A percentile compares a stretch with the other conserved stretches of the same genome.
phyloP scores from a whole-genome alignment of 2,888 invertebrate species.

The Alentia gelatinosa region DNA sequence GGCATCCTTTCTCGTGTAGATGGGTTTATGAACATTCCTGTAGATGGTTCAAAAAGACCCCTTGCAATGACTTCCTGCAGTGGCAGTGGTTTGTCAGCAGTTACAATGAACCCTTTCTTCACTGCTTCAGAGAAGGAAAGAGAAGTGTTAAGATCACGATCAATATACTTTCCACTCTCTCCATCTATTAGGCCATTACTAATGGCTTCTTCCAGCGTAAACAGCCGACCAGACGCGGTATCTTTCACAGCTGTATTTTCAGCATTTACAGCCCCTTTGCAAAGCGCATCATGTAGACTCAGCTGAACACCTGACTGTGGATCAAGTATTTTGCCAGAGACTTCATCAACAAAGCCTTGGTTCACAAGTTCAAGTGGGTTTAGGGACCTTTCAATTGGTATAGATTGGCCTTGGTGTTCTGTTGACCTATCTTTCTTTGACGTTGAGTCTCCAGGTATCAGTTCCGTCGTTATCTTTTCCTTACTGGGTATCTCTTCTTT shows the following conservation, averaged over 20 bases:
- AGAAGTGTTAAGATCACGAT: neutral
- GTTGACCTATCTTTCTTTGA: neutral
- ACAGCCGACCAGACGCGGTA: constrained; percentile 87
- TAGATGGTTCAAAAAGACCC: constrained; percentile 87
- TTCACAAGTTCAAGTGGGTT: neutral
- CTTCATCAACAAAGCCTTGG: constrained; percentile 85
- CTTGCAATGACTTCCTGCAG: constrained; percentile 89
- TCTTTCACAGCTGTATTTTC: constrained; percentile 83
- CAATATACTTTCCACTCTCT: neutral
- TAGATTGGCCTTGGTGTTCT: neutral
- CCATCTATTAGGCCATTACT: constrained; percentile 59
- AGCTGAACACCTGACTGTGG: constrained; percentile 86
- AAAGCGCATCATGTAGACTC: constrained; percentile 55
- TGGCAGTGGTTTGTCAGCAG: constrained; percentile 81
- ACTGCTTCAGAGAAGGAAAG: constrained; percentile 61
- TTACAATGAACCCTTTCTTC: constrained; percentile 57
- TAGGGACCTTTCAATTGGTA: constrained; percentile 53
- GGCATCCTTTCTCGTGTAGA: constrained; percentile 21
- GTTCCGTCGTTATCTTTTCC: neutral
- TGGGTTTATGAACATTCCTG: constrained; percentile 48
- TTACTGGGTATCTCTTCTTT: neutral
- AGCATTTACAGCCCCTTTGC: constrained; percentile 87
- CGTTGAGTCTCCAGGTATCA: neutral
- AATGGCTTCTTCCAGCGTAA: constrained; percentile 61
- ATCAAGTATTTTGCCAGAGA: constrained; percentile 87